Base-by-base conservation (phyloP, 2,113 vertebrate genomes). In the Phrynocephalus versicolor region DNA sequence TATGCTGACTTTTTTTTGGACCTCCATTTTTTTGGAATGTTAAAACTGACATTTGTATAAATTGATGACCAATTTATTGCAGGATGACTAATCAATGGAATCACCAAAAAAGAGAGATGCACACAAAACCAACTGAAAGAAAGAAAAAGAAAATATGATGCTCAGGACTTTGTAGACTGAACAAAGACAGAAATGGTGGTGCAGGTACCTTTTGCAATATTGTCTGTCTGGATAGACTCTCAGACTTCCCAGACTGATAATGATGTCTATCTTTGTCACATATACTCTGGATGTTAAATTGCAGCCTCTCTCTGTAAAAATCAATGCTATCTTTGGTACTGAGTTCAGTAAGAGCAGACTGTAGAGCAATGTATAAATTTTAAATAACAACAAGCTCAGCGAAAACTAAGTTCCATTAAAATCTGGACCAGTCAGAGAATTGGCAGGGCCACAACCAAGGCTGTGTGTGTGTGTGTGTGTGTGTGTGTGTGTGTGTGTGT, bases 341-440 rank as follows among this genome's bases (percentile, higher is more conserved):
- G 70, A 60, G 15, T 73, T 60, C 25, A 83, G 2, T 14, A 72
- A 51, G 25, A 73, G 35, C 60, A 7, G 55, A 81, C 70, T 81
- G 45, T 45, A 70, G 45, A 65, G 41, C 79, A 81, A n/a, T 55
- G 18, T 82, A 60, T 82, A 82, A 55, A 73, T 62, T 60, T 67
- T 73, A 55, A 82, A 73, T n/a, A 73, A 35, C 14, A 57, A 21
- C 69, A 82, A 82, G 57, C 73, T 60, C 69, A 60, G 67, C 37
- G 67, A 67, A 55, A 81, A 81, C 65, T n/a, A 30, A 30, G 27
- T 74, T 51, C 72, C 25, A 74, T 81, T 71, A 23, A 30, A 58
- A 71, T 6, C 14, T 9, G 69, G 57, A 39, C 19, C 45, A 71
- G 3, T n/a, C n/a, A n/a, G n/a, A n/a, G n/a, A n/a, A n/a, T n/a